These are phyloP conservation scores for Parelbella ahira DNA, from an alignment of 2,888 invertebrate species.

Conservation along the genomic window DNA sequence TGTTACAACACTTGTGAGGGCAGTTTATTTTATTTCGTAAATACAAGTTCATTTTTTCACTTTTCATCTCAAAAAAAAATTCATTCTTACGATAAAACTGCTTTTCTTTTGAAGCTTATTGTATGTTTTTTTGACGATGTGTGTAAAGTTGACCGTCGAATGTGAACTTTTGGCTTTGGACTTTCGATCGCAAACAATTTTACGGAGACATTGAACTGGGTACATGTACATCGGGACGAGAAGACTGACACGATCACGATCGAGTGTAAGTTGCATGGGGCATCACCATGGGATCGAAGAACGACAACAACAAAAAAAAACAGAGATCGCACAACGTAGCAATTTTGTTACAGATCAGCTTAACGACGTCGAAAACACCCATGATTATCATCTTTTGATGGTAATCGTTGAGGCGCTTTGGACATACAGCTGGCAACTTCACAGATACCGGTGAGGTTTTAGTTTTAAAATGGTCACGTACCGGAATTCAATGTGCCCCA, in stretches of 20 bases:
- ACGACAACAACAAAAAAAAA: conserved; percentile 37
- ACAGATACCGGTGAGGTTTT: conserved; percentile 71
- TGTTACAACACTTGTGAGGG: conserved; percentile 39
- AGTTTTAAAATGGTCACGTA: conserved; percentile 55
- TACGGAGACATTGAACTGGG: conserved; percentile 41
- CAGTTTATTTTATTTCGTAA: conserved; percentile 35
- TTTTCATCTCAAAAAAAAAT: too few relatives aligned
- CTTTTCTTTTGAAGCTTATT: conserved; percentile 48
- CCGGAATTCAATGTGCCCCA: conserved; percentile 61
- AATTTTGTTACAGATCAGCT: conserved; percentile 80
- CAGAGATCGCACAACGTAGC: conserved; percentile 74
- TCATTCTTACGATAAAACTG: conserved; percentile 27
- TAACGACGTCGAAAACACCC: conserved; percentile 80
- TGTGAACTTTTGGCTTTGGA: too few relatives aligned
- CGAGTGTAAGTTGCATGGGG: conserved; percentile 52
- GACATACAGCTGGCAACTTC: conserved; percentile 70
- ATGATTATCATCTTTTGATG: conserved; percentile 81
- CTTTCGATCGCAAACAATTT: too few relatives aligned
- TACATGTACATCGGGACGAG: conserved; percentile 43
- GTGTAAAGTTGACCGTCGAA: conserved; percentile 12
- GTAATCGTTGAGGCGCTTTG: conserved; percentile 74
- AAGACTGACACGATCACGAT: conserved; percentile 42
- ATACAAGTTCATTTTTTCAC: too few relatives aligned
- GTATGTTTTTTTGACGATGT: conserved; percentile 45
- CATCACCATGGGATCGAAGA: conserved; percentile 45